Evolutionary conservation across 2,888 invertebrate species (phyloP), one percentile per base, ranked within the genome.

Genomic region (Drosophila anomalata): DNA sequence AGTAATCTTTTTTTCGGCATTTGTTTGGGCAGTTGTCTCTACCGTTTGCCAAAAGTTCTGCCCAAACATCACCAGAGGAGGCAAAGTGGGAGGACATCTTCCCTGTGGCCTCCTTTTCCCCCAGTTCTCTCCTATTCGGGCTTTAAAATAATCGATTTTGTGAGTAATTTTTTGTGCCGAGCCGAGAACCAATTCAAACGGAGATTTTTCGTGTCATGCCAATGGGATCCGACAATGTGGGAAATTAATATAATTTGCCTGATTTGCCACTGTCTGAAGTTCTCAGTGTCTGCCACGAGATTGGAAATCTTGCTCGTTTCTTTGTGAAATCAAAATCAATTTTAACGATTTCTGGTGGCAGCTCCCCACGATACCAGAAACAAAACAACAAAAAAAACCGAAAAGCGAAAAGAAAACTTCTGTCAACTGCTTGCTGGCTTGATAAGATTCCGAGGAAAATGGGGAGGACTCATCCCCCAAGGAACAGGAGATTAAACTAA

Each of bases 221-320:
- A 73, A 74, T 74, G 70, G 74, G 75, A 81, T 70, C 79, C 78
- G 87, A 87, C 84, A 84, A 87, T 87, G 82, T 84, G 79, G 83
- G 79, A 84, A 87, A 84, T 84, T 84, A 84, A 84, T 84, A 87
- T 79, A 87, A 84, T 84, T 84, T 84, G 87, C 76, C 84, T 84
- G 82, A 82, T 79, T 84, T 84, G 77, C 71, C 65, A 68, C 73
- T 78, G 80, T 75, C 80, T 77, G 71, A 77, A 85, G 82, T 76
- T 73, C 46, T 65, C 72, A 72, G 55, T 55, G 62, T 79, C 78
- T 73, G 77, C 68, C 46, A 61, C 54, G 59, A 78, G 82, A 82
- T 79, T 79, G 74, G 72, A 76, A 76, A 36, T 51, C 44, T 51
- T 44, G 51, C 36, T 46, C 9, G 36, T 33, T 48, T 36, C 24